Evolutionary conservation across 2,113 vertebrate species (phyloP).

Genomic region (Cryptotis parvus): DNA sequence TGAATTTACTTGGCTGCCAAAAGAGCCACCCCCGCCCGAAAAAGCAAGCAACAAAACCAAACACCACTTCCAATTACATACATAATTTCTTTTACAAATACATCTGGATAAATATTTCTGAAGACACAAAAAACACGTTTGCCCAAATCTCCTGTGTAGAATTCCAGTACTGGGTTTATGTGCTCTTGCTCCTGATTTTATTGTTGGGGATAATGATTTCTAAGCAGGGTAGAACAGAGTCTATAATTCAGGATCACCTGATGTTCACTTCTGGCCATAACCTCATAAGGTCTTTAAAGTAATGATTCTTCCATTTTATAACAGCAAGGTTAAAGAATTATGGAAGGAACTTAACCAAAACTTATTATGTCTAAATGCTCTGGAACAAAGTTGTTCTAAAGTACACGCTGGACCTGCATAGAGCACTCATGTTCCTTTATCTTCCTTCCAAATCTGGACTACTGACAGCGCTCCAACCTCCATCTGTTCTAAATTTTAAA

Average conservation of each 20-base stretch:
- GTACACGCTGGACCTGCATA: neutral
- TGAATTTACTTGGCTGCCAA: conserved; percentile 34
- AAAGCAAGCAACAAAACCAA: conserved; percentile 23
- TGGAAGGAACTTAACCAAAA: conserved; percentile 19
- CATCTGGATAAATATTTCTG: conserved; percentile 11
- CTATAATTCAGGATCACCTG: neutral
- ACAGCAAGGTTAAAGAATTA: neutral
- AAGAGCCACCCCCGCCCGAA: neutral
- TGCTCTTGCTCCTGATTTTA: neutral
- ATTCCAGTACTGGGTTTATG: neutral
- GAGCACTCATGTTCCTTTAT: too few species aligned
- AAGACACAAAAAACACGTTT: neutral
- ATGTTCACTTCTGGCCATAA: neutral
- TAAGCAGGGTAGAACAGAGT: neutral
- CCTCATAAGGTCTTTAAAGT: neutral
- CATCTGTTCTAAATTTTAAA: too few species aligned
- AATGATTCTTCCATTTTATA: neutral
- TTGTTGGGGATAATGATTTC: neutral
- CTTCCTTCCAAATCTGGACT: conserved; percentile 5
- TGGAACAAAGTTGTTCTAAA: neutral
- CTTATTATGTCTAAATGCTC: neutral
- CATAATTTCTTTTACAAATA: neutral
- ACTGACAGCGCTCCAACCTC: too few species aligned
- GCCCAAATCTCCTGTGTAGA: neutral
- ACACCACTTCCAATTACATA: neutral